Percentiles rank a stretch among this genome's conserved stretches.
Evolutionary conservation across 2,797 vertebrate species (phyloP).

Genomic region (Chaetophractus vellerosus): DNA sequence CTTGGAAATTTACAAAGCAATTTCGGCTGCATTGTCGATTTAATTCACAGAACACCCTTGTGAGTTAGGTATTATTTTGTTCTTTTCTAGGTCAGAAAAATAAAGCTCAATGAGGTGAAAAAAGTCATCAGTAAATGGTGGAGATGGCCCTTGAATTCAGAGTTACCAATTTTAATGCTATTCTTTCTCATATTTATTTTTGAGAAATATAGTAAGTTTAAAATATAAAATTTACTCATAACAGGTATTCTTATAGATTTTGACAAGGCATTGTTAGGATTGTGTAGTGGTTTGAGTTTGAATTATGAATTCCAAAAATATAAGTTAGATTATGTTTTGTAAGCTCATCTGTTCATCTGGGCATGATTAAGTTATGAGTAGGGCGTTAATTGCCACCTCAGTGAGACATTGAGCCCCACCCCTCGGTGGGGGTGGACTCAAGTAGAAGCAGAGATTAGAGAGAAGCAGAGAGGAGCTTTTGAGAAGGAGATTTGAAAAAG

Average conservation of each 20-base stretch:
- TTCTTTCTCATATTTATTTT: not conserved
- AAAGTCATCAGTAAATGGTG: not conserved
- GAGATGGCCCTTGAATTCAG: not conserved
- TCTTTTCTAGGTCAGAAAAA: constrained; percentile 60
- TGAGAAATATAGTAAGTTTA: not conserved
- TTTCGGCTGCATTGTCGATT: not conserved
- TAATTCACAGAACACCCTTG: not conserved
- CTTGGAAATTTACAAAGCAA: constrained; percentile 52
- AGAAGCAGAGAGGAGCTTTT: no score
- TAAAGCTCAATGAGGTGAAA: not conserved
- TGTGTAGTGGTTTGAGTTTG: no score
- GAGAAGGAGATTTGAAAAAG: no score
- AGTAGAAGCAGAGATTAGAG: no score
- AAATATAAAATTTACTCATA: not conserved
- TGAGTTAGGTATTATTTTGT: constrained; percentile 51
- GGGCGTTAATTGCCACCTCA: no score
- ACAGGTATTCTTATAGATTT: not conserved
- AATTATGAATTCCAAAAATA: no score
- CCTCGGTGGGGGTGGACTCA: no score
- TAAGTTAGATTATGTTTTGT: no score
- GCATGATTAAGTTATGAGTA: no score
- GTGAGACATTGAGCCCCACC: no score
- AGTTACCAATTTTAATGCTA: not conserved
- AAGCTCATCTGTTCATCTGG: no score
- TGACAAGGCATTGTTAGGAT: not conserved